Evolutionary conservation across 1,140 invertebrate species (phyloP).

Genomic region (Zophobas atratus): DNA sequence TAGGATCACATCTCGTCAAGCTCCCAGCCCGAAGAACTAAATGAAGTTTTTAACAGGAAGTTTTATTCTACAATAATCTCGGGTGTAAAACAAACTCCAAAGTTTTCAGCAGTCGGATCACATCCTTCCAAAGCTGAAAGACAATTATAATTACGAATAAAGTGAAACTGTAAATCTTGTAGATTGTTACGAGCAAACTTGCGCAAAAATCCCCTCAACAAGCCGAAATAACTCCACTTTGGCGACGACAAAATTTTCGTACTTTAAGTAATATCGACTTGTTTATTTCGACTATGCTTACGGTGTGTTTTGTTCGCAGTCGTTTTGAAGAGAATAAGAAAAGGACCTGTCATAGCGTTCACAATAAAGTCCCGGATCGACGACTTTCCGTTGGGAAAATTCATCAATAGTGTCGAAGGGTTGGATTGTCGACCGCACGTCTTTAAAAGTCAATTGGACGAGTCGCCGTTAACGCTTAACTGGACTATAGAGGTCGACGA

Average conservation of each 20-base stretch:
- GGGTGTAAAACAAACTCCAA: no score
- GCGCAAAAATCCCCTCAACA: no score
- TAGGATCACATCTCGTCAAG: no score
- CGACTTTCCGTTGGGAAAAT: constrained; percentile 32
- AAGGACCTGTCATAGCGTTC: constrained; percentile 40
- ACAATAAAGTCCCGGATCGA: constrained; percentile 47
- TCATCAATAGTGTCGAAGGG: constrained; percentile 12
- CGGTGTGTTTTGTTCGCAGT: constrained; percentile 48
- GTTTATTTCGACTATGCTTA: not conserved
- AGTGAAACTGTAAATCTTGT: no score
- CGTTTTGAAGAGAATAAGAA: constrained; percentile 9
- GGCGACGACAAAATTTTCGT: not conserved
- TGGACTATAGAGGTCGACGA: constrained; percentile 50
- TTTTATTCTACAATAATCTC: no score
- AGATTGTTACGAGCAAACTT: no score
- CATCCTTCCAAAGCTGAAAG: no score
- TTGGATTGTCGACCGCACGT: constrained; percentile 45
- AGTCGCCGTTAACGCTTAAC: constrained; percentile 28
- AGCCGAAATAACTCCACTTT: no score
- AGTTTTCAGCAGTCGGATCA: no score
- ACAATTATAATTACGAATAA: no score
- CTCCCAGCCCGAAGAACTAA: no score
- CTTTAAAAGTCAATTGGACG: constrained; percentile 46
- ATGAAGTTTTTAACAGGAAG: no score
- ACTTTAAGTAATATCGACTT: not conserved